A percentile compares a stretch with the other conserved stretches of the same genome.
Evolutionary conservation across 2,797 vertebrate genomes (phyloP).

Genomic region (Macropodus opercularis): DNA sequence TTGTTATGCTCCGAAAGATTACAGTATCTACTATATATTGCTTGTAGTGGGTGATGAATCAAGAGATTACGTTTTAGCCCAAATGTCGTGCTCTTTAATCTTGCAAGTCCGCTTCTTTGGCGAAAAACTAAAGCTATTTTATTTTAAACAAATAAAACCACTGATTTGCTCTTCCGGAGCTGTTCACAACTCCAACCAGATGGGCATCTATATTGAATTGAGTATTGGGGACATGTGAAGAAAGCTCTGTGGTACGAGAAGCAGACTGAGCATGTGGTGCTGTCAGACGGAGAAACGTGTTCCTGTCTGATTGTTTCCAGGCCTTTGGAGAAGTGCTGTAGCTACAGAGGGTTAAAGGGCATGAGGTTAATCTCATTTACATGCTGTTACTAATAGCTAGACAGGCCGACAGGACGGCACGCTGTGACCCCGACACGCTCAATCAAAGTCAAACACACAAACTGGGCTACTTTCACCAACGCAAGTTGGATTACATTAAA

Average conservation of each 20-base stretch:
- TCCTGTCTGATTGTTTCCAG: conserved; percentile 64
- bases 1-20: conserved; percentile 11
- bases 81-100: conserved; percentile 46
- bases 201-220: conserved; percentile 9
- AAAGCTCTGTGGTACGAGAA: conserved; percentile 27
- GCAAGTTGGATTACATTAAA: conserved; percentile 6
- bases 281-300: conserved; percentile 20
- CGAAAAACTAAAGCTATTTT: conserved; percentile 41
- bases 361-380: conserved; percentile 64
- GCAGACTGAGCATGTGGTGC: conserved; percentile 21
- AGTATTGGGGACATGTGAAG: conserved; percentile 6
- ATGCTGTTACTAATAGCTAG: conserved; percentile 63
- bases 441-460: conserved; percentile 28
- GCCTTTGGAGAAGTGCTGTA: conserved; percentile 43
- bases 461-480: conserved; percentile 10
- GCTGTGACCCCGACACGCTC: conserved; percentile 25
- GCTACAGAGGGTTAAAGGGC: conserved; percentile 52
- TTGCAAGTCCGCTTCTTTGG: conserved; percentile 18
- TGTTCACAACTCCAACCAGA: conserved; percentile 25
- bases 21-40: neutral
- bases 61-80: conserved; percentile 50
- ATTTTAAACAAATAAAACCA: too few species aligned
- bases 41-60: conserved; percentile 34
- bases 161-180: conserved; percentile 11
- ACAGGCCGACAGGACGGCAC: conserved; percentile 26